phyloP scores from a whole-genome alignment of 2,888 invertebrate species.

The Caenorhabditis sp. region DNA sequence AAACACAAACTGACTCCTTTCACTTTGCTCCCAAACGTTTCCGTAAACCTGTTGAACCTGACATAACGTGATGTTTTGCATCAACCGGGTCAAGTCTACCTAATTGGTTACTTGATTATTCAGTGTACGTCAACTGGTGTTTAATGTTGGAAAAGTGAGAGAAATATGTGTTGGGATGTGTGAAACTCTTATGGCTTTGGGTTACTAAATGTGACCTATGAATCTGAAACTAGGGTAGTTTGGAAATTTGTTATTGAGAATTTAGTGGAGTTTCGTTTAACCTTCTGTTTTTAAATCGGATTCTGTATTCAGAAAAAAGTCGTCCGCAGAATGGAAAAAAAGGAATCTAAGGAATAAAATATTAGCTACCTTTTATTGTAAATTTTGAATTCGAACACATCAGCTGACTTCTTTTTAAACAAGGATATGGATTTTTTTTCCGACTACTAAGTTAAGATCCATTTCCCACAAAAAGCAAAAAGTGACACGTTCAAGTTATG shows the following conservation, averaged over 20 bases:
- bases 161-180: background rate
- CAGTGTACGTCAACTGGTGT: constrained; percentile 13
- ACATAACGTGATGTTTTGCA: constrained; percentile 18
- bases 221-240: too few species aligned
- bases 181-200: too few species aligned
- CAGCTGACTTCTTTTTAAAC: background rate
- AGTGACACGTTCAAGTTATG: constrained; percentile 48
- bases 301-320: too few species aligned
- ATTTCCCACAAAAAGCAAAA: background rate
- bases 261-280: too few species aligned
- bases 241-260: too few species aligned
- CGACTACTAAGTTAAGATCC: background rate
- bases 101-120: constrained; percentile 33
- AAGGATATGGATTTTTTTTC: background rate
- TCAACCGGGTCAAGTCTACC: background rate
- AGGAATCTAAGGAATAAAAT: background rate
- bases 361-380: constrained; percentile 23
- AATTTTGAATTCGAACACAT: background rate
- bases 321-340: background rate
- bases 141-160: background rate
- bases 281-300: too few species aligned
- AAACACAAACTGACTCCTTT: too few species aligned
- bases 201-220: too few species aligned
- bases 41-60: constrained; percentile 2
- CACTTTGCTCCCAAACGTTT: background rate